Base-by-base conservation (phyloP, 2,797 vertebrate genomes). In the Onychomys arenicola region DNA sequence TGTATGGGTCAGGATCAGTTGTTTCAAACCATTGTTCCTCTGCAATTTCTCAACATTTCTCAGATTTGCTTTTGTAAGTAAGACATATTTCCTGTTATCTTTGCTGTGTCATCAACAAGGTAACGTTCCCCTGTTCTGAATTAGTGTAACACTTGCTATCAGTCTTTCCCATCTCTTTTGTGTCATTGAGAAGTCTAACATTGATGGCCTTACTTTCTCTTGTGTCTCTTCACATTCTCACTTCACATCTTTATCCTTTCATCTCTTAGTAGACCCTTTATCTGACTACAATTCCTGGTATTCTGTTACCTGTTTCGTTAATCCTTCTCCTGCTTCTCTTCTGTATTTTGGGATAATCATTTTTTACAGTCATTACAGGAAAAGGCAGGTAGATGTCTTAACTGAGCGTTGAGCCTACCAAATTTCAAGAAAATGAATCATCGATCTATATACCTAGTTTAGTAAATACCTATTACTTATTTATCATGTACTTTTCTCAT, bases 301-400 rank as follows among this genome's bases (percentile, higher is more conserved):
- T 85, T 89, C 32, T 96, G 0, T 63, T 69, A 83, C 23, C 37
- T 86, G 2, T 27, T 25, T 34, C 90, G 14, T 37, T 2, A 95
- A 25, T 65, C 34, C 83, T 90, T 81, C 69, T 82, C 34, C 17
- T 5, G 25, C 69, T 65, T 34, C 46, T 34, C 14, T 82, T 89
- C 75, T 76, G 21, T 25, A 81, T 69, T 90, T 57, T 14, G 3
- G 57, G 21, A 9, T 25, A 82, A 23, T 94, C 1, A 73, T 89
- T 86, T 86, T 93, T 95, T 83, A 63, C 1, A 87, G 0, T 95
- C 71, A 49, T 83, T 97, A 94, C 34, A 59, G 52, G 8, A 57
- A 65, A 55, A 27, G 90, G 8, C 63, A 43, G 34, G 6, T 67
- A 61, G 76, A 69, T 80, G 86, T 43, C 2, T n/a, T 86, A 83